Evolutionary conservation across 2,113 vertebrate species (phyloP).

Genomic region (Nesogale talazaci): DNA sequence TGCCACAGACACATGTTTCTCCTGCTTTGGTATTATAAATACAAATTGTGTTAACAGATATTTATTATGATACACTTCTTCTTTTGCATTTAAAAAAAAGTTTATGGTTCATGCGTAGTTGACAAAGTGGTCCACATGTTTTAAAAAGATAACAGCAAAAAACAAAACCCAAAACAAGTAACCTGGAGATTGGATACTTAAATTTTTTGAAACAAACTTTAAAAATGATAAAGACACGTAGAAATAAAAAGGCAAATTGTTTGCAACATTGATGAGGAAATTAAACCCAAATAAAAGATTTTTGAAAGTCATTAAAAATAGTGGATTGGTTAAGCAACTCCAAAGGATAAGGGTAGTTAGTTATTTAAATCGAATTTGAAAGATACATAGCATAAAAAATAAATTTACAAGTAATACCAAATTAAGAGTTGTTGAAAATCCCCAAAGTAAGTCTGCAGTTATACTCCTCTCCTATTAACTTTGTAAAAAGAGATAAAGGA

Average conservation of each 20-base stretch:
- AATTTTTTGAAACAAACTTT: slow-evolving; percentile 25
- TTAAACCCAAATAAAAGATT: background rate
- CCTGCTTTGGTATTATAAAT: background rate
- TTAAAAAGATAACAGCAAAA: background rate
- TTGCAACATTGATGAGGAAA: background rate
- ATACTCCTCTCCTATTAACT: background rate
- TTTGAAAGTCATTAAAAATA: no score
- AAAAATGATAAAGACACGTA: background rate
- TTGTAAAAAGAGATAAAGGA: background rate
- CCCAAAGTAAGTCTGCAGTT: background rate
- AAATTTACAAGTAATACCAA: slow-evolving; percentile 44
- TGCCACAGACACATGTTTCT: background rate
- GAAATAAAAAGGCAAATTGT: background rate
- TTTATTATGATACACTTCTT: background rate
- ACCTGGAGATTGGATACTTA: background rate
- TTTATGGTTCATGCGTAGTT: background rate
- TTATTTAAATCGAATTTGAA: background rate
- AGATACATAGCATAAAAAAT: background rate
- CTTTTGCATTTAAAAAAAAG: background rate
- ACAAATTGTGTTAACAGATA: background rate
- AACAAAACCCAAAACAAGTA: background rate
- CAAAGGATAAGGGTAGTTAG: background rate
- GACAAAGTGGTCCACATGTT: background rate
- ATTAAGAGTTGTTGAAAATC: background rate
- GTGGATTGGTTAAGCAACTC: background rate